A percentile compares a stretch with the other conserved stretches of the same genome.
These are phyloP conservation scores for Lethenteron camtschaticum DNA, from an alignment of 2,113 vertebrate genomes.

Conservation along the genomic window DNA sequence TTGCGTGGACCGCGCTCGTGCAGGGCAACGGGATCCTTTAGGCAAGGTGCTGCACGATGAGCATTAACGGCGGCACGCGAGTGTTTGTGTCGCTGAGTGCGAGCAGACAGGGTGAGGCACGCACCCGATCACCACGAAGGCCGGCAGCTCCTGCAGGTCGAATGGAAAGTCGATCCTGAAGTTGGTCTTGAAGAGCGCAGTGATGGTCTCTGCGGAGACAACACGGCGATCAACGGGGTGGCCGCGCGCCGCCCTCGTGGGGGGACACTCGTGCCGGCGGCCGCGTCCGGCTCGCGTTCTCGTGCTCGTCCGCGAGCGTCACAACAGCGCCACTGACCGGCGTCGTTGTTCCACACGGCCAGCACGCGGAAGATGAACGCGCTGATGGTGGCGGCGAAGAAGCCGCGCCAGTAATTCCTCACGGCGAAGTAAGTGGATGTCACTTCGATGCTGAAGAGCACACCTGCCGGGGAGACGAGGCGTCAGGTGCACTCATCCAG, in stretches of 20 bases:
- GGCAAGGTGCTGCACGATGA: too few species aligned
- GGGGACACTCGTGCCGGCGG: not conserved
- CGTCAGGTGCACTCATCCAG: too few species aligned
- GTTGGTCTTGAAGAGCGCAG: conserved; percentile 81
- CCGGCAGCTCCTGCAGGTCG: conserved; percentile 85
- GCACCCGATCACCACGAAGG: conserved; percentile 86
- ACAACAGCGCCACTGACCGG: conserved; percentile 29
- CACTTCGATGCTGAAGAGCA: conserved; percentile 94
- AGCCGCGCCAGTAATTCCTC: conserved; percentile 95
- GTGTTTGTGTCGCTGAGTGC: too few species aligned
- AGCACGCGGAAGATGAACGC: conserved; percentile 94
- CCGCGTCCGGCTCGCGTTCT: not conserved
- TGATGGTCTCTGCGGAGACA: conserved; percentile 57
- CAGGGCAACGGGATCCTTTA: too few species aligned
- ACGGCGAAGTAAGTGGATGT: conserved; percentile 93
- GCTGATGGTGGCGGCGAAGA: conserved; percentile 87
- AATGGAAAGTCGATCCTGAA: conserved; percentile 92
- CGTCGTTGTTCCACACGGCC: conserved; percentile 82
- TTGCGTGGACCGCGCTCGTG: too few species aligned
- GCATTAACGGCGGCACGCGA: too few species aligned
- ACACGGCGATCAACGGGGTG: not conserved
- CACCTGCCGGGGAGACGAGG: conserved; percentile 26
- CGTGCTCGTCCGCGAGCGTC: fast-evolving
- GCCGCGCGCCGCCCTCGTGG: not conserved
- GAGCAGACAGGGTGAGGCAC: conserved; percentile 8